Evolutionary conservation across 1,140 invertebrate species (phyloP).

Genomic region (Adoxophyes honmai): DNA sequence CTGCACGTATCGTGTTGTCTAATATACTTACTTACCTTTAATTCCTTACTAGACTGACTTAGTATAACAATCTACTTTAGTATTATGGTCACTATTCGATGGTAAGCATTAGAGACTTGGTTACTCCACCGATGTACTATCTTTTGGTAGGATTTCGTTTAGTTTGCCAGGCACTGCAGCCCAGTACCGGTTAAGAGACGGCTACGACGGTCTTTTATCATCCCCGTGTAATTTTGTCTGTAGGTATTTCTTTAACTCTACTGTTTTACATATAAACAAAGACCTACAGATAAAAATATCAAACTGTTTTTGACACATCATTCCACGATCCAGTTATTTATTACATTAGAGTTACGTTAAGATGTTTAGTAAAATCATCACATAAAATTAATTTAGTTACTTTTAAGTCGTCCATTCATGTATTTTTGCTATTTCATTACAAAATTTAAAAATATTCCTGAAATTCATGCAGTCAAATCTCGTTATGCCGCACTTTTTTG

Average conservation of each 20-base stretch:
- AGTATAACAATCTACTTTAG: conserved; percentile 49
- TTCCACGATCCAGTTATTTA: conserved; percentile 11
- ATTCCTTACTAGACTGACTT: conserved; percentile 69
- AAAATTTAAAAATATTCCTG: background rate
- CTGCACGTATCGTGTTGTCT: conserved; percentile 46
- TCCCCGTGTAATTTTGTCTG: no score
- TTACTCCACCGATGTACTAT: no score
- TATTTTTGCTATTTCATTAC: conserved; percentile 16
- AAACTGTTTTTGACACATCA: conserved; percentile 17
- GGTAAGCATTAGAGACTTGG: conserved; percentile 24
- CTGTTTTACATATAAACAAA: no score
- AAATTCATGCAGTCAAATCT: conserved; percentile 76
- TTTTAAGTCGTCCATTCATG: conserved; percentile 35
- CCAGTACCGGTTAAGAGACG: conserved; percentile 16
- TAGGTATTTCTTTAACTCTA: no score
- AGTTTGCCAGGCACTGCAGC: conserved; percentile 23
- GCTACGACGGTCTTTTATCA: no score
- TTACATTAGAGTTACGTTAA: no score
- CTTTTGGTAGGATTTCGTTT: conserved; percentile 24
- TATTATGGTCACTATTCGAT: conserved; percentile 37
- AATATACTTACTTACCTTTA: conserved; percentile 49
- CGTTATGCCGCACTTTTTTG: conserved; percentile 49
- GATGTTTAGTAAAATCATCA: no score
- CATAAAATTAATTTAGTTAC: conserved; percentile 21
- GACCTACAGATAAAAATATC: conserved; percentile 16